Conservation (phyloP, 2,888 invertebrate genomes). For the Nomada hirtipes region DNA sequence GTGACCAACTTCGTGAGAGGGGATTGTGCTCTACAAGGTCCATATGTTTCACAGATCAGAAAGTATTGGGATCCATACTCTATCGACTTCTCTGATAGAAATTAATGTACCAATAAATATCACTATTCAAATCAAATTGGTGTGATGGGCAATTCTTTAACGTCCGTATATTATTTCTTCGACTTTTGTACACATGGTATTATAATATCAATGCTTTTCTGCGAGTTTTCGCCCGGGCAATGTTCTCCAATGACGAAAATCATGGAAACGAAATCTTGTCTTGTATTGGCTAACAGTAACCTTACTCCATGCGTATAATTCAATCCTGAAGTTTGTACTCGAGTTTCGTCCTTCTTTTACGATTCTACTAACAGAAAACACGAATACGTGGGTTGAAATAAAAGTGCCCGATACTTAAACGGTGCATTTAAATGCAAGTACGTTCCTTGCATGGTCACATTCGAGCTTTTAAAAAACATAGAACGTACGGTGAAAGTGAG, state of each 20-base stretch:
- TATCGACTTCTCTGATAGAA: not conserved
- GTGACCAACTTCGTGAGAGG: conserved; percentile 46
- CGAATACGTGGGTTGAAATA: not conserved
- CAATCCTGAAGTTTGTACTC: conserved; percentile 34
- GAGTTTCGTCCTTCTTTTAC: conserved; percentile 41
- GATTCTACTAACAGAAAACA: not conserved
- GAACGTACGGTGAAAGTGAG: conserved; percentile 24
- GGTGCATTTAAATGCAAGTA: conserved; percentile 9
- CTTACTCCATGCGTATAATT: conserved; percentile 52
- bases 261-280: conserved; percentile 29
- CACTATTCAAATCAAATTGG: not conserved
- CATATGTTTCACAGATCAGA: conserved; percentile 31
- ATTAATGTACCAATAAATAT: not conserved
- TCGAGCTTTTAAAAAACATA: not conserved
- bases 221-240: conserved; percentile 28
- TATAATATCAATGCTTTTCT: no score
- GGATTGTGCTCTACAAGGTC: conserved; percentile 43
- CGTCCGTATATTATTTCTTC: not conserved
- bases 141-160: not conserved
- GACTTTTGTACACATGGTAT: not conserved
- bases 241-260: conserved; percentile 33
- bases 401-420: not conserved
- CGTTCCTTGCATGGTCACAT: not conserved
- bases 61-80: not conserved
- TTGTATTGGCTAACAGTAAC: conserved; percentile 45